Evolutionary conservation across 2,113 vertebrate species (phyloP), one percentile per base, ranked within the genome.

Genomic region (Ictidomys tridecemlineatus): DNA sequence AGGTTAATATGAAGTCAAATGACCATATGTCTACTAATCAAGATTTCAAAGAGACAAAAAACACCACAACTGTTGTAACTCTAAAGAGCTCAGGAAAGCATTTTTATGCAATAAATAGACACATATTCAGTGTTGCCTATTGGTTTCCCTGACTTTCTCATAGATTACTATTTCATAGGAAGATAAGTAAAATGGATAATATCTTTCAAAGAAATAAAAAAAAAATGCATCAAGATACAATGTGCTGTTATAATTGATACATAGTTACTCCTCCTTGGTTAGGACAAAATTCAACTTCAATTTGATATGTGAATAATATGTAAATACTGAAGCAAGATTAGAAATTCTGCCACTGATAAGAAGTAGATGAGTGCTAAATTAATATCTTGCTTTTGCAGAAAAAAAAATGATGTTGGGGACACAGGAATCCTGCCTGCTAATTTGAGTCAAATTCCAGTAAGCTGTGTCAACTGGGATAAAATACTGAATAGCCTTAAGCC

Each of bases 1-100:
- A 34, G 61, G 42, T 45, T 72, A 73, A 65, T 78, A 20, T 39
- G 7, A 86, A 70, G 58, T n/a, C n/a, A 53, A 70, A 39, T 30
- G 2, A 11, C 26, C 28, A 17, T 85, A 11, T 34, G 72, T 28
- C 28, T 48, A 34, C 34, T 18, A 5, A 58, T 63, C 22, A 42
- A 79, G 32, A 73, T 65, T 74, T 93, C 22, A 97, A 97, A 48
- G 17, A 84, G 24, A 39, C 22, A 79, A 80, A 88, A 89, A 11
- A 17, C 5, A 14, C 2, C 16, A 67, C 67, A 26, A 8, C 5
- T 87, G 95, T 85, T 80, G 58, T 85, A 76, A 28, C 1, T 74
- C 26, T 92, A 20, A 85, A 93, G 2, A 80, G 61, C 48, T 82
- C 72, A 82, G 2, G 51, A 76, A 94, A 93, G 4, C 6, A 45